A percentile compares a stretch with the other conserved stretches of the same genome.
Conservation (phyloP, 2,113 vertebrate genomes). For the Nymphicus hollandicus region DNA sequence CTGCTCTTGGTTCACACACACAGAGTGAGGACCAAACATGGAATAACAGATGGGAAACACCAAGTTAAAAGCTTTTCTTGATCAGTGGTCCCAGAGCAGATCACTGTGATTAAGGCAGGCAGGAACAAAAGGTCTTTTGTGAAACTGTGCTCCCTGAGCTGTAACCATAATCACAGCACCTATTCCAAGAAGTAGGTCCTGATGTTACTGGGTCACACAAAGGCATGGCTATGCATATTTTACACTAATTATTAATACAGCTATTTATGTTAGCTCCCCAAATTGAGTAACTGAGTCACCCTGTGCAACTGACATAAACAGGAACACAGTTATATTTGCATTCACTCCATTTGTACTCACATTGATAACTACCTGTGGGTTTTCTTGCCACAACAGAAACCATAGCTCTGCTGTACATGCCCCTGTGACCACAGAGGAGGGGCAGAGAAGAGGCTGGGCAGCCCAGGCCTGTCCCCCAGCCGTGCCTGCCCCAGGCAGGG, state of each 20-base stretch:
- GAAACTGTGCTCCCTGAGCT: neutral
- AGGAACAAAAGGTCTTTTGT: neutral
- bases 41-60: neutral
- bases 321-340: neutral
- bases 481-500: neutral
- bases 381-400: neutral
- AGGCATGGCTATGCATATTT: neutral
- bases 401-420: accelerated
- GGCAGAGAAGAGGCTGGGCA: neutral
- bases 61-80: neutral
- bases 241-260: neutral
- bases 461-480: neutral
- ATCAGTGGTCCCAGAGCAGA: neutral
- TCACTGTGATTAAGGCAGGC: neutral
- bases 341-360: neutral
- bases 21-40: accelerated
- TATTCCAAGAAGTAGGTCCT: neutral
- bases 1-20: neutral
- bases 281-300: neutral
- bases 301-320: neutral
- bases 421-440: neutral
- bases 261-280: neutral
- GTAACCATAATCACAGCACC: neutral
- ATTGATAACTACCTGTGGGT: neutral
- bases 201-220: neutral